Evolutionary conservation across 1,140 invertebrate genomes (phyloP), one percentile per base, ranked within the genome.

Genomic region (Phortica variegata): DNA sequence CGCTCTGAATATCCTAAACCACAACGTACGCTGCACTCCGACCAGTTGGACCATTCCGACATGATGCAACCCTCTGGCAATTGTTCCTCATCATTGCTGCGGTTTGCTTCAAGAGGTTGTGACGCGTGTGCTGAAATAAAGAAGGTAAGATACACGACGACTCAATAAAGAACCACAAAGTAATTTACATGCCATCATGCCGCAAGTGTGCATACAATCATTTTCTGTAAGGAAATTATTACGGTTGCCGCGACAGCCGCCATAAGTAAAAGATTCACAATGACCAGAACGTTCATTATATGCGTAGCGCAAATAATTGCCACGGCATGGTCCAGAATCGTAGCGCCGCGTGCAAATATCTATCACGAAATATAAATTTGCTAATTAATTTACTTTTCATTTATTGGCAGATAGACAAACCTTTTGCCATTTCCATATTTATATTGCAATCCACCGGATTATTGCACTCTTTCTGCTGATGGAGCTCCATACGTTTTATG

Each of bases 171-270:
- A 26, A 26, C n/a, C 6, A 21, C 4, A 13, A n/a, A 23, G 26
- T 10, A 3, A 10, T 18, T 23, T 32, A 48, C 16, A 42, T 32
- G 6, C 4, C 6, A 69, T 36, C 21, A 52, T 54, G 13, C 41
- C 51, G 49, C 91, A 95, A n/a, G 84, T 84, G 49, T 81, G 80
- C 34, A 81, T 81, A 68, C 92, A 95, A 60, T 94, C 89, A 21
- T 86, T 80, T 31, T 83, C 80, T 2, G 84, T 87, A 43, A 87
- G 77, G 78, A 94, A 95, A 77, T 93, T 94, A 74, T 95, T 95
- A 59, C 82, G 82, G 75, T 90, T 93, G n/a, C 91, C 91, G 32
- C 87, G 81, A 66, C 95, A 97, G 34, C 94, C 93, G 15, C 91
- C 88, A 77, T 93, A 97, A 16, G 78, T 79, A 73, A 97, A 97